Conservation (phyloP, 2,888 invertebrate species). For the Drosophila prolongata region DNA sequence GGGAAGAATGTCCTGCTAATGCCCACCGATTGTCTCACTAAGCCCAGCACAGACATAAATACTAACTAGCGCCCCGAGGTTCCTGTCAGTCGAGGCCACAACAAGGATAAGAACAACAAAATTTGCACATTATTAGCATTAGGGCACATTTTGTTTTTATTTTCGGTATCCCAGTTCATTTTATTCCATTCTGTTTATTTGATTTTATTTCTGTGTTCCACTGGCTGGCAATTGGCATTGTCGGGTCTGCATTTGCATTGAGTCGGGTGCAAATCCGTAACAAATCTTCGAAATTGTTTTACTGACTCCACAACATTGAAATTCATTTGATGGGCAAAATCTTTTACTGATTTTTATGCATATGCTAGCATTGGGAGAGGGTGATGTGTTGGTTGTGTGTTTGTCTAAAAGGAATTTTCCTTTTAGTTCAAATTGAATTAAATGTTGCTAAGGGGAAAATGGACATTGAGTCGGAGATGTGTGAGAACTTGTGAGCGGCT, state of each 20-base stretch:
- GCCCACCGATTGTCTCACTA: constrained; percentile 43
- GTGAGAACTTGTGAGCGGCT: background rate
- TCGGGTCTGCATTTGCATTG: constrained; percentile 40
- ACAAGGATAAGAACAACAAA: constrained; percentile 25
- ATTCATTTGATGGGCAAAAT: constrained; percentile 62
- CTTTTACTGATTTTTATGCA: constrained; percentile 52
- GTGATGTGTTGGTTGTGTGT: constrained; percentile 2
- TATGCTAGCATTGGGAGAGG: constrained; percentile 16
- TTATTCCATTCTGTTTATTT: constrained; percentile 50
- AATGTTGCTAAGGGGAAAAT: constrained; percentile 25
- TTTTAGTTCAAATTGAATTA: constrained; percentile 45
- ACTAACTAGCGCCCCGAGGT: constrained; percentile 57
- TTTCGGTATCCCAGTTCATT: constrained; percentile 51
- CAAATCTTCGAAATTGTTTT: constrained; percentile 70
- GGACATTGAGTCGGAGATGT: constrained; percentile 7
- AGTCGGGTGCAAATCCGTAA: constrained; percentile 67
- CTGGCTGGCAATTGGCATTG: constrained; percentile 13
- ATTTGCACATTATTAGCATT: constrained; percentile 74
- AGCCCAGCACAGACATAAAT: constrained; percentile 45
- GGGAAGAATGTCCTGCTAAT: constrained; percentile 50
- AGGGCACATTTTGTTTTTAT: constrained; percentile 60
- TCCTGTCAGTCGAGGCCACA: constrained; percentile 7
- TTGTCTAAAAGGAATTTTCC: constrained; percentile 30
- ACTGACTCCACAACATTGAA: constrained; percentile 58
- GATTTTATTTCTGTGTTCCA: constrained; percentile 46